Percentiles rank a stretch among this genome's conserved stretches.
phyloP scores from a whole-genome alignment of 2,888 invertebrate genomes.

The Pseudococcus jackbeardsleyi region DNA sequence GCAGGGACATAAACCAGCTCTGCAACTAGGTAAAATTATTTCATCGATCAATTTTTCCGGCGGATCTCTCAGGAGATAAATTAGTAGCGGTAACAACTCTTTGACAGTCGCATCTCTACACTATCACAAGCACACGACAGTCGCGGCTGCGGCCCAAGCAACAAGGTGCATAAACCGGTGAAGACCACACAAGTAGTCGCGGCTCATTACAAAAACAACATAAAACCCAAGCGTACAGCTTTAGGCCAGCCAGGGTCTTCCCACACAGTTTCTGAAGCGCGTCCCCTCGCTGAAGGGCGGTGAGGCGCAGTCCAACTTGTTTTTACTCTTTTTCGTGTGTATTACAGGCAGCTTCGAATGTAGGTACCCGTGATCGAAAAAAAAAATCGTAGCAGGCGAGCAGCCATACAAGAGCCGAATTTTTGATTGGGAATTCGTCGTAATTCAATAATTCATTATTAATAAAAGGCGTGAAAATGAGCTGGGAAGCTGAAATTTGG shows the following conservation, averaged over 20 bases:
- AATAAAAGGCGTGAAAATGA: too few relatives aligned
- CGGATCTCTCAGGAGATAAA: slow-evolving; percentile 58
- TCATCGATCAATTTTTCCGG: slow-evolving; percentile 62
- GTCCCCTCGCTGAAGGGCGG: neutral
- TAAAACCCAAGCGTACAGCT: slow-evolving; percentile 59
- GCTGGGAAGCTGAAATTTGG: too few relatives aligned
- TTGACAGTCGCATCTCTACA: slow-evolving; percentile 48
- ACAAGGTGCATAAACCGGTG: slow-evolving; percentile 63
- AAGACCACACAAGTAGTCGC: slow-evolving; percentile 64
- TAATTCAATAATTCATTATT: too few relatives aligned
- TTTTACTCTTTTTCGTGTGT: neutral
- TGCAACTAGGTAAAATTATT: slow-evolving; percentile 57
- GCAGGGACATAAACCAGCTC: slow-evolving; percentile 14
- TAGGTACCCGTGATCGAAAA: neutral
- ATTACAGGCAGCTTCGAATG: neutral
- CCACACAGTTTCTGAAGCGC: slow-evolving; percentile 57
- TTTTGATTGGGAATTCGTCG: too few relatives aligned
- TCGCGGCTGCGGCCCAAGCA: slow-evolving; percentile 27
- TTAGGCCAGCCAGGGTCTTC: slow-evolving; percentile 57
- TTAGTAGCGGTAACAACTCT: slow-evolving; percentile 62
- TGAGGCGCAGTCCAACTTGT: neutral
- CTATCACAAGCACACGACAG: slow-evolving; percentile 37
- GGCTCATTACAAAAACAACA: slow-evolving; percentile 64
- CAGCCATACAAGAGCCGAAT: too few relatives aligned
- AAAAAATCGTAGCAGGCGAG: neutral